Conservation (phyloP, 2,113 vertebrate genomes). For the Scolopax mira region DNA sequence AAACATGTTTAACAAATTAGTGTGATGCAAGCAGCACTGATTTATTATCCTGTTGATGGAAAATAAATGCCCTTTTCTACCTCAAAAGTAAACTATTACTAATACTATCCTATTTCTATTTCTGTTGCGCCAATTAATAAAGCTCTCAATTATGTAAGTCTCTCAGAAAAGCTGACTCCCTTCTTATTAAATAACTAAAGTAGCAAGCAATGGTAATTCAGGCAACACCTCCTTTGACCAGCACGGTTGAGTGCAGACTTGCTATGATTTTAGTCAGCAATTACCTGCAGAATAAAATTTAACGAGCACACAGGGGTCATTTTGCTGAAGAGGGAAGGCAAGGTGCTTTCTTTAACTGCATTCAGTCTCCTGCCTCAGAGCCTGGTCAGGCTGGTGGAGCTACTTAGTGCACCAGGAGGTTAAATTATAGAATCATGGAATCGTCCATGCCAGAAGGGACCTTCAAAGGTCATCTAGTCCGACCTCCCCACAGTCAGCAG, state of each 20-base stretch:
- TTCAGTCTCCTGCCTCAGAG: background rate
- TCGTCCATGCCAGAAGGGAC: no score
- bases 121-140: background rate
- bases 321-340: background rate
- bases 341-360: background rate
- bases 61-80: background rate
- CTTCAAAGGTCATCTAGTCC: no score
- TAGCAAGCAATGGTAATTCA: background rate
- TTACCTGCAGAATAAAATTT: constrained; percentile 28
- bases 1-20: background rate
- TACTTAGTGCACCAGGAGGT: background rate
- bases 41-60: background rate
- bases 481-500: no score
- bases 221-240: background rate
- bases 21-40: background rate
- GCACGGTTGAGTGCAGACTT: background rate
- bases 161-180: background rate
- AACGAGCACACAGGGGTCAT: background rate
- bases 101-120: background rate
- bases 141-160: background rate
- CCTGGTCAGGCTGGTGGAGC: background rate
- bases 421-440: background rate
- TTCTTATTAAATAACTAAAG: constrained; percentile 14
- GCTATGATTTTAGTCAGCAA: constrained; percentile 9
- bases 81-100: background rate